Conservation (phyloP, 1,140 invertebrate species). For the Drosophila insularis region DNA sequence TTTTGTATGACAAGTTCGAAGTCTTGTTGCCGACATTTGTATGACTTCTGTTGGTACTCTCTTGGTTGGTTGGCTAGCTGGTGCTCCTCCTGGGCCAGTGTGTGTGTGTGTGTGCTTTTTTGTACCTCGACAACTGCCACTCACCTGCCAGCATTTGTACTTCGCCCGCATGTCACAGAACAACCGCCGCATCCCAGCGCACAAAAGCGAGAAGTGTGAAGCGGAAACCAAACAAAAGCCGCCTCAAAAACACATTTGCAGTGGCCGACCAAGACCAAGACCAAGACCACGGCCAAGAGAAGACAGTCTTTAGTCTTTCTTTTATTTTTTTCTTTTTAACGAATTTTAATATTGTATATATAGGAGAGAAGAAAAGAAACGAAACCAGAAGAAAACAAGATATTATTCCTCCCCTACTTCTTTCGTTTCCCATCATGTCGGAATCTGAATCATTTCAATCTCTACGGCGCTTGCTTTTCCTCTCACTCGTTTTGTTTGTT, state of each 20-base stretch:
- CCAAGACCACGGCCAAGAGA: slow-evolving; percentile 10
- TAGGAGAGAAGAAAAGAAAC: background rate
- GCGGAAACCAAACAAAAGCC: slow-evolving; percentile 80
- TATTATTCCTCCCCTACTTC: background rate
- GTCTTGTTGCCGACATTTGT: slow-evolving; percentile 65
- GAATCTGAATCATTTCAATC: slow-evolving; percentile 50
- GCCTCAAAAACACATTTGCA: slow-evolving; percentile 71
- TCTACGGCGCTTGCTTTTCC: slow-evolving; percentile 60
- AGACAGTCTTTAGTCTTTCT: slow-evolving; percentile 26
- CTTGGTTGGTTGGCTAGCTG: slow-evolving; percentile 26
- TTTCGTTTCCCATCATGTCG: slow-evolving; percentile 17
- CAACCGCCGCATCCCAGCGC: slow-evolving; percentile 52
- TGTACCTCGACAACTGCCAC: slow-evolving; percentile 57
- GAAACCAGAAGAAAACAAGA: slow-evolving; percentile 8
- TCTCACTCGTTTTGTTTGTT: slow-evolving; percentile 54
- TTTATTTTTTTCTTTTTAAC: slow-evolving; percentile 23
- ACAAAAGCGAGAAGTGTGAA: slow-evolving; percentile 67
- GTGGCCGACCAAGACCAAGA: slow-evolving; percentile 35
- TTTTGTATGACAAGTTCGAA: slow-evolving; percentile 75
- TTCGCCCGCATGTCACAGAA: slow-evolving; percentile 75
- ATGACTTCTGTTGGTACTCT: slow-evolving; percentile 66
- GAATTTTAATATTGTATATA: slow-evolving; percentile 75
- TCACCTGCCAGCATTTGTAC: slow-evolving; percentile 69
- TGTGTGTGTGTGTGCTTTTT: background rate
- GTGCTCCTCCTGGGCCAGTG: slow-evolving; percentile 1